These are phyloP conservation scores for Lacerta bilineata DNA, from an alignment of 2,797 vertebrate genomes.

Conservation along the genomic window DNA sequence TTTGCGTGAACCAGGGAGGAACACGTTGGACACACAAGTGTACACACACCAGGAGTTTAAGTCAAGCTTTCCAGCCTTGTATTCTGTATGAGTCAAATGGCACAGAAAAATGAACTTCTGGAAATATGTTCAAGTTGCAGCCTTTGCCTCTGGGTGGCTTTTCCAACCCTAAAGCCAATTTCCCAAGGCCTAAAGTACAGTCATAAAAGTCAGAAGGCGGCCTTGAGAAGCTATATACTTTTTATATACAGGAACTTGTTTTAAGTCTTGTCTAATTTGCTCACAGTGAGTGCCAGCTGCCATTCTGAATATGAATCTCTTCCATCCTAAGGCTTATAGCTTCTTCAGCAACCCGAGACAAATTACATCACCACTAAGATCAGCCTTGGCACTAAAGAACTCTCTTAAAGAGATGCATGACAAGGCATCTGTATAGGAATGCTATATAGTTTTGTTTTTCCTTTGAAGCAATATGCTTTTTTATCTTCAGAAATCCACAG, in stretches of 20 bases:
- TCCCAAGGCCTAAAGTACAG: constrained; percentile 5
- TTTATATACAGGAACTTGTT: not conserved
- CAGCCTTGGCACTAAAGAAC: not conserved
- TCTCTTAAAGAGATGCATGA: not conserved
- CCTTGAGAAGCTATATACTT: not conserved
- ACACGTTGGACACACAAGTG: no score
- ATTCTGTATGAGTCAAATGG: not conserved
- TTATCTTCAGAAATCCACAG: not conserved
- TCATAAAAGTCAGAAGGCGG: not conserved
- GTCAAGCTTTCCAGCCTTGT: not conserved
- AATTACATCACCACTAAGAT: not conserved
- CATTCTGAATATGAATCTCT: not conserved
- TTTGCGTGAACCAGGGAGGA: not conserved
- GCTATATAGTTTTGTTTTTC: not conserved
- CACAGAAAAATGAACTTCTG: not conserved
- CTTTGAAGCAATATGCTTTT: not conserved
- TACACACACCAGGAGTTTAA: not conserved
- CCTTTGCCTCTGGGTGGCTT: not conserved
- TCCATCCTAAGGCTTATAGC: not conserved
- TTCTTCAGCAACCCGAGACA: not conserved
- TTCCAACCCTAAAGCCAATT: not conserved
- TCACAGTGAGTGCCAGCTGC: not conserved
- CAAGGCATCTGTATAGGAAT: not conserved
- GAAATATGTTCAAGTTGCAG: not conserved
- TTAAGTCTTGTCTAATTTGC: not conserved